Evolutionary conservation across 2,113 vertebrate genomes (phyloP), one percentile per base, ranked within the genome.

Genomic region (Dicerorhinus sumatrensis): DNA sequence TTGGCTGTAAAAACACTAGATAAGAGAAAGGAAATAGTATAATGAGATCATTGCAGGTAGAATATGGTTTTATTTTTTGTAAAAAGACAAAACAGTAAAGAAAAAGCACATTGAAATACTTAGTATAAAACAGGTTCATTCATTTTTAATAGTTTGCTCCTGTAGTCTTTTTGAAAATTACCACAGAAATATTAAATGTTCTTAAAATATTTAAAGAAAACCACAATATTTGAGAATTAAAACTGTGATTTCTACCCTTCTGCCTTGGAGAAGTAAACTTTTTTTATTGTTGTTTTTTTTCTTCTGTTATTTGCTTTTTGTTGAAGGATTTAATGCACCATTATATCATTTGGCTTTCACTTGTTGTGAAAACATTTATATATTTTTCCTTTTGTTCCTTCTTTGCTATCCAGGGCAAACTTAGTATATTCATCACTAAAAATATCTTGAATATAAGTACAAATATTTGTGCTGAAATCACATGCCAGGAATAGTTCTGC

Each of bases 131-230:
- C 5, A 77, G 21, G 17, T 82, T 81, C 81, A 97, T 90, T 90
- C 21, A 94, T 96, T 92, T 96, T 98, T 94, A 96, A 97, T 92
- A 54, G 67, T 76, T n/a, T 82, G 25, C 17, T 90, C 8, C 10
- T 70, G 4, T 25, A 48, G 4, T 65, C 48, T 83, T 92, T 82
- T 76, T 80, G 31, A 77, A 95, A 96, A 93, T 91, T 88, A 48
- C 9, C 46, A 18, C 67, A 60, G 54, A 96, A 73, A 81, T 91
- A 86, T 39, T 97, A 80, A 65, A 89, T 81, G 54, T 82, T 98
- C 21, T 48, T 95, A 84, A 93, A 96, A 97, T 84, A 96, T 81
- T 97, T 89, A 89, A 96, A 42, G 63, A 91, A 98, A 93, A 42
- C 8, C n/a, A 85, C 31, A 85, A 1, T 58, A 62, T 65, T 84